These are phyloP conservation scores for Stegana nigrithorax DNA, from an alignment of 2,888 invertebrate genomes.

Conservation along the genomic window DNA sequence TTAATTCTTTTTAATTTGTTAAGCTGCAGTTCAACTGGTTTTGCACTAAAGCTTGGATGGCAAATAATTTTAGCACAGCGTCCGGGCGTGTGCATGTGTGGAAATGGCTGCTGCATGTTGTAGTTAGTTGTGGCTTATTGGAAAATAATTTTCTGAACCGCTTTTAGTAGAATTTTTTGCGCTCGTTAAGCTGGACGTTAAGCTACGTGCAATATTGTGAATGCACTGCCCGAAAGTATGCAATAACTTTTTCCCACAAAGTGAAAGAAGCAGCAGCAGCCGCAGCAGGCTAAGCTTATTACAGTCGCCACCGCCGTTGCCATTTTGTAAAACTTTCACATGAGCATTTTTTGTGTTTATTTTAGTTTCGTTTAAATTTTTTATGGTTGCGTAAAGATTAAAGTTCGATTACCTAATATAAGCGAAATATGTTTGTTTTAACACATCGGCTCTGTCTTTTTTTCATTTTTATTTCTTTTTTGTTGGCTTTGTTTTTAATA, in stretches of 20 bases:
- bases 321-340: slow-evolving; percentile 30
- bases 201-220: too few species aligned
- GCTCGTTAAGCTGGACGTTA: too few species aligned
- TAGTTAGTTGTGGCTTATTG: too few species aligned
- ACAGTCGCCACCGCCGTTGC: background rate
- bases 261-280: background rate
- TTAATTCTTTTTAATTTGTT: too few species aligned
- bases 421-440: background rate
- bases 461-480: background rate
- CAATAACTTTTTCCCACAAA: background rate
- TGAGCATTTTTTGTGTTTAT: slow-evolving; percentile 29
- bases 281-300: too few species aligned
- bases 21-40: too few species aligned
- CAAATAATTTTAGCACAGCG: too few species aligned
- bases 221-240: background rate
- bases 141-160: background rate
- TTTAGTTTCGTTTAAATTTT: slow-evolving; percentile 19
- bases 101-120: too few species aligned
- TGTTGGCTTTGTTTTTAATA: background rate
- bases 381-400: slow-evolving; percentile 15
- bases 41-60: too few species aligned
- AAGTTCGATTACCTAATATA: slow-evolving; percentile 34
- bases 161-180: background rate
- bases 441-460: too few species aligned
- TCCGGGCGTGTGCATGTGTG: too few species aligned